Evolutionary conservation across 2,113 vertebrate species (phyloP), one percentile per base, ranked within the genome.

Genomic region (Cricetomys ansorgei): DNA sequence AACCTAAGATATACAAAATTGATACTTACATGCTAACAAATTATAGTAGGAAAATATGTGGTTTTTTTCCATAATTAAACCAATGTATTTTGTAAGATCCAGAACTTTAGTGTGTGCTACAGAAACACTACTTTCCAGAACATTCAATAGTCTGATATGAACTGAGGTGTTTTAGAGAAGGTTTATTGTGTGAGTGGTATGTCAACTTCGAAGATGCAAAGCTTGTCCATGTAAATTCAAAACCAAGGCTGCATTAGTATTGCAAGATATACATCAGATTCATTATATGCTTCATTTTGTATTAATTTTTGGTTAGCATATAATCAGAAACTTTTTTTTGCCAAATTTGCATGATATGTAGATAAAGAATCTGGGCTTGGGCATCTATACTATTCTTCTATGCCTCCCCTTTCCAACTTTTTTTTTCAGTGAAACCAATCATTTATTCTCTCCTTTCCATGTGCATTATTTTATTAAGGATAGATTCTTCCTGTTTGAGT

Each of bases 371-470:
- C 59, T 65, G 29, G n/a, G 16, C 15, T 57, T 1, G 19, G 50
- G 0, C 15, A 40, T 57, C 37, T 43, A 21, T 81, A 17, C 9
- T 84, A 40, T 25, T 88, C 67, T 85, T 62, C 4, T n/a, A n/a
- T n/a, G n/a, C 5, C 4, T 4, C 70, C 25, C 69, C 12, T 69
- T 34, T 45, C 7, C 43, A 29, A 17, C 5, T 19, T 64, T n/a
- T n/a, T n/a, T 70, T 19, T 96, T 80, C 31, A 57, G 27, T 88
- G 72, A 95, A 95, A 40, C 10, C 6, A 62, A 37, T 93, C 19
- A 85, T 55, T 77, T 55, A n/a, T 50, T 65, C 17, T 37, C n/a
- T 81, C 19, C 91, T 72, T 91, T 62, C 2, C 5, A 67, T 5
- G 53, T 53, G 25, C 3, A 57, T 83, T 90, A 70, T 3, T 67